These are phyloP conservation scores for Anthopleura sola DNA, from an alignment of 64 coral and sea anemone genomes.

Conservation along the genomic window DNA sequence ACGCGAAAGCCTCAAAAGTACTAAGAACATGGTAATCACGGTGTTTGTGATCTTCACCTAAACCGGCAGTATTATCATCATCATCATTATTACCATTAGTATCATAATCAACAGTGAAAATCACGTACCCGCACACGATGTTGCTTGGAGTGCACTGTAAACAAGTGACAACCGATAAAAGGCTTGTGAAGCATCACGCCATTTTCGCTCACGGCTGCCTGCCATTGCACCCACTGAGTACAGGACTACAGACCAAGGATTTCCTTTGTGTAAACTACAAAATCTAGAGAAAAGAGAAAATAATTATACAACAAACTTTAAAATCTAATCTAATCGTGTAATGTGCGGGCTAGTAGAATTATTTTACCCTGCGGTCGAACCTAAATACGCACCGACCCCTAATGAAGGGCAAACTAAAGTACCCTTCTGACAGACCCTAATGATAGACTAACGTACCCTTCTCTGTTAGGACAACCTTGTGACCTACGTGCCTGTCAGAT, in stretches of 20 bases:
- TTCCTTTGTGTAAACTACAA: constrained; percentile 67
- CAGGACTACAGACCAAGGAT: constrained; percentile 62
- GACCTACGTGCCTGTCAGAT: background rate
- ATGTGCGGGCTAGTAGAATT: background rate
- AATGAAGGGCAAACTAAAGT: background rate
- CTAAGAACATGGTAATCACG: no score
- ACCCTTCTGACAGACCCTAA: background rate
- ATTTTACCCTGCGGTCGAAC: no score
- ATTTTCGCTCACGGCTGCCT: constrained; percentile 71
- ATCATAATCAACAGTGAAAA: background rate
- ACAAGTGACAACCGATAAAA: constrained; percentile 86
- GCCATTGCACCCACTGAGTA: constrained; percentile 65
- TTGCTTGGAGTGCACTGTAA: constrained; percentile 69
- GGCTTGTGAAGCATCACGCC: constrained; percentile 82
- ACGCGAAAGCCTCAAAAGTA: no score
- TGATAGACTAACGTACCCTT: background rate
- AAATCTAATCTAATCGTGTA: background rate
- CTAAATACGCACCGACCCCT: no score
- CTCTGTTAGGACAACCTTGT: background rate
- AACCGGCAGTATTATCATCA: background rate
- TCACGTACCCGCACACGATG: constrained; percentile 59
- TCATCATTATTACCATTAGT: no score
- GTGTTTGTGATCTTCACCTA: background rate
- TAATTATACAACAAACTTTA: background rate
- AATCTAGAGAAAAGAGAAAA: constrained; percentile 46